Evolutionary conservation across 2,113 vertebrate genomes (phyloP).

Genomic region (Probosciger aterrimus): DNA sequence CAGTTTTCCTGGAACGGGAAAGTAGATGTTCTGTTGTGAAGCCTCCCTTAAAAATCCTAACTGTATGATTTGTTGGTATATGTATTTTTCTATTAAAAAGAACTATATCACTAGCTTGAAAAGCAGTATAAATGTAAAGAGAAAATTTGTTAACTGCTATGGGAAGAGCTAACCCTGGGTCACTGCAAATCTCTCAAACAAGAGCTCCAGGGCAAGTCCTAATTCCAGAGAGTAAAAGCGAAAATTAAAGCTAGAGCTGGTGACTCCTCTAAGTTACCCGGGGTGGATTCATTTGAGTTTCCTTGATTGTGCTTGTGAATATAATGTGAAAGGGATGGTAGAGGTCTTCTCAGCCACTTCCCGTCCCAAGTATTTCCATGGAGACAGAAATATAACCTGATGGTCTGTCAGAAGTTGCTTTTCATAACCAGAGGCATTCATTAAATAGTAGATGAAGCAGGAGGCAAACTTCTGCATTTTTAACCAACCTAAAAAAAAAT

Average conservation of each 20-base stretch:
- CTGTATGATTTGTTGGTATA: constrained; percentile 35
- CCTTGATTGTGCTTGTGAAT: constrained; percentile 74
- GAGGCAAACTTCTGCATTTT: constrained; percentile 34
- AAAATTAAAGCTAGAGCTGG: constrained; percentile 75
- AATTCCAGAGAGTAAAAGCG: constrained; percentile 85
- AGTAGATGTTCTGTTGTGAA: background rate
- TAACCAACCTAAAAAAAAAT: background rate
- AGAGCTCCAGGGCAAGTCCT: constrained; percentile 80
- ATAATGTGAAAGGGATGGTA: constrained; percentile 56
- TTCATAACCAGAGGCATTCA: constrained; percentile 45
- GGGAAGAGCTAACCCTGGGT: constrained; percentile 84
- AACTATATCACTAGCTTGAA: constrained; percentile 44
- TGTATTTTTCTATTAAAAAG: constrained; percentile 73
- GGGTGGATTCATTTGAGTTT: constrained; percentile 77
- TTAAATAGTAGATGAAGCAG: constrained; percentile 33
- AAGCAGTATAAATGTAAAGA: constrained; percentile 85
- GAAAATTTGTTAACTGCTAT: constrained; percentile 84
- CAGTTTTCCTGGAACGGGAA: background rate
- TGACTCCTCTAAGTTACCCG: constrained; percentile 59
- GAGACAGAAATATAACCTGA: constrained; percentile 53
- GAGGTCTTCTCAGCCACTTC: constrained; percentile 48
- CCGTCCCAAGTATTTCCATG: constrained; percentile 48
- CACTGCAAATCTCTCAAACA: constrained; percentile 86
- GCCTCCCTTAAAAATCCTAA: constrained; percentile 10
- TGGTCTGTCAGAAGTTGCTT: constrained; percentile 52